Evolutionary conservation across 2,888 invertebrate genomes (phyloP).

Genomic region (Sicus ferrugineus): DNA sequence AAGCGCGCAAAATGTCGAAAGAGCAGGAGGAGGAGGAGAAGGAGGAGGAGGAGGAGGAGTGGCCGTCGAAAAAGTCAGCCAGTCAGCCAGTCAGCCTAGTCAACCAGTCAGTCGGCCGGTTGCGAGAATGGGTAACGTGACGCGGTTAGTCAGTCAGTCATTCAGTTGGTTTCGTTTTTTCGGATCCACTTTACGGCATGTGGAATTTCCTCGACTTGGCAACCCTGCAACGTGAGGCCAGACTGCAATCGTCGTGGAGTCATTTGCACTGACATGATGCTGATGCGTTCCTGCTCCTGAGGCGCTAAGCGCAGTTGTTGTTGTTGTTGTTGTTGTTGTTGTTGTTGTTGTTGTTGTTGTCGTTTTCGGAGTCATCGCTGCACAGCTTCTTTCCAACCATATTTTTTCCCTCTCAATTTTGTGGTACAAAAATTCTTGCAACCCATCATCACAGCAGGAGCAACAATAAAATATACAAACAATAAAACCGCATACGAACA

Average conservation of each 20-base stretch:
- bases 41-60: neutral
- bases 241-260: slow-evolving; percentile 3
- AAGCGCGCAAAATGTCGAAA: slow-evolving; percentile 13
- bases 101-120: neutral
- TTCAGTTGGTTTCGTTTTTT: neutral
- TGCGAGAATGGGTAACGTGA: slow-evolving; percentile 10
- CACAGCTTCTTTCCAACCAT: slow-evolving; percentile 19
- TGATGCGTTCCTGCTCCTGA: slow-evolving; percentile 23
- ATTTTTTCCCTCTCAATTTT: neutral
- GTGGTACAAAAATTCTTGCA: slow-evolving; percentile 4
- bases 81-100: neutral
- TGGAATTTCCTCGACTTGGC: slow-evolving; percentile 26
- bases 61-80: too few species aligned
- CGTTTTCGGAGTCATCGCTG: neutral
- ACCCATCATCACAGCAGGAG: slow-evolving; percentile 31
- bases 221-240: neutral
- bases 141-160: neutral
- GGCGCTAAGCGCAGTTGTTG: slow-evolving; percentile 26
- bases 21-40: neutral
- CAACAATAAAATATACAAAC: slow-evolving; percentile 13
- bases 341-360: slow-evolving; percentile 7
- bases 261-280: slow-evolving; percentile 28
- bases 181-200: slow-evolving; percentile 19
- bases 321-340: slow-evolving; percentile 7
- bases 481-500: neutral